Evolutionary conservation across 2,797 vertebrate species (phyloP), one percentile per base, ranked within the genome.

Genomic region (Xiphophorus birchmanni): DNA sequence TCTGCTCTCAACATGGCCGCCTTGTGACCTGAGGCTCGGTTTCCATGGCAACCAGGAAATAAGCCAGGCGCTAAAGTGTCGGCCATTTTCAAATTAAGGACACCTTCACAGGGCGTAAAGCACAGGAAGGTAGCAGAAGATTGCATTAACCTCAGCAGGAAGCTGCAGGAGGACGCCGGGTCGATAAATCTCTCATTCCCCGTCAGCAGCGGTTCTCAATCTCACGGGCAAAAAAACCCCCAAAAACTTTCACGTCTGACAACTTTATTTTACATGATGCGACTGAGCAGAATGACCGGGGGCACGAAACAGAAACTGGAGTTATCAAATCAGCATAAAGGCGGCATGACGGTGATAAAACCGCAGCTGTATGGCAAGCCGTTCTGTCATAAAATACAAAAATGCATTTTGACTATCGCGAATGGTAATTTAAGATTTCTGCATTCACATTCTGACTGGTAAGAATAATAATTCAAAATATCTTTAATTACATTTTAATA

Each of bases 121-220:
- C 84, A 74, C 76, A 2, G 72, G 73, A 50, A 35, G 56, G 32
- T 35, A 73, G 85, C 83, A 67, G 80, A 87, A 82, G 87, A 82
- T 74, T 78, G 79, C 50, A 84, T 91, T 87, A 89, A 92, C 84
- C 88, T 88, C 82, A 13, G 81, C 86, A 77, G 83, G 88, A 91
- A 86, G 90, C 80, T 85, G 88, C 88, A 89, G 87, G 84, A 89
- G 83, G 87, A 88, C 83, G 82, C 81, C 84, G 81, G 32, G 90
- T 92, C 91, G 76, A 90, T 91, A 86, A 90, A 90, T 91, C 92
- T 88, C 84, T 84, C 85, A 79, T 74, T 88, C 88, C 74, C 77
- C 67, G 82, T 85, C 65, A 2, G 77, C 67, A 42, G 75, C 37
- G 65, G 29, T 52, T 83, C 50, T 93, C 91, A 81, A 81, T 89